A percentile compares a stretch with the other conserved stretches of the same genome.
Conservation (phyloP, 1,140 invertebrate genomes). For the Panagrolaimus sp. region DNA sequence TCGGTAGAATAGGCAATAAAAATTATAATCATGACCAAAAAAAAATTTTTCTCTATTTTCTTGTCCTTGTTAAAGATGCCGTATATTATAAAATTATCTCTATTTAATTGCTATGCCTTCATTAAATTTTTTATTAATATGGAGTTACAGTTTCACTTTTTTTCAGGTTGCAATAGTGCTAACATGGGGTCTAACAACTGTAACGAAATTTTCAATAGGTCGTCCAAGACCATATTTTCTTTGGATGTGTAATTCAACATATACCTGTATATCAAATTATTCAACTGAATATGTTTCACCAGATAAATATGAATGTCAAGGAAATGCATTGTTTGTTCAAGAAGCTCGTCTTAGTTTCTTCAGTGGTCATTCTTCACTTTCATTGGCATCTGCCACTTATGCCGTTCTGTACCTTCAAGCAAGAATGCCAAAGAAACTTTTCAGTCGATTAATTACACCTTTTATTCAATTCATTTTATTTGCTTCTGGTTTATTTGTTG, state of each 20-base stretch:
- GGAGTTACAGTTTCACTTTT: not conserved
- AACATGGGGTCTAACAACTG: not conserved
- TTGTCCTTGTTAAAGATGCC: no score
- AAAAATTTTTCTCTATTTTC: no score
- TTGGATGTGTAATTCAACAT: not conserved
- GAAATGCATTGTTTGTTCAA: not conserved
- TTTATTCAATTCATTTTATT: not conserved
- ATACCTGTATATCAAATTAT: slow-evolving; percentile 44
- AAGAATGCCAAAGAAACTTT: not conserved
- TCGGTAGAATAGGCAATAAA: no score
- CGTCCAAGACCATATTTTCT: not conserved
- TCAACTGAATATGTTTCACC: slow-evolving; percentile 56
- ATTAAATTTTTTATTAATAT: not conserved
- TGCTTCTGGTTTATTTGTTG: not conserved
- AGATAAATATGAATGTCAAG: slow-evolving; percentile 60
- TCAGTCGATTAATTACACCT: not conserved
- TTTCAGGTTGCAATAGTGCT: not conserved
- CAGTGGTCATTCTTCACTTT: not conserved
- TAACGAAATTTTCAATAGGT: slow-evolving; percentile 9
- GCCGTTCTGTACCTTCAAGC: not conserved
- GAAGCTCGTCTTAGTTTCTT: slow-evolving; percentile 6
- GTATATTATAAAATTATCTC: no score
- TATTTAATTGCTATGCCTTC: no score
- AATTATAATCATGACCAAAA: no score
- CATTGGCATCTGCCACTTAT: not conserved